Evolutionary conservation across 2,797 vertebrate genomes (phyloP).

Genomic region (Sebastes umbrosus): DNA sequence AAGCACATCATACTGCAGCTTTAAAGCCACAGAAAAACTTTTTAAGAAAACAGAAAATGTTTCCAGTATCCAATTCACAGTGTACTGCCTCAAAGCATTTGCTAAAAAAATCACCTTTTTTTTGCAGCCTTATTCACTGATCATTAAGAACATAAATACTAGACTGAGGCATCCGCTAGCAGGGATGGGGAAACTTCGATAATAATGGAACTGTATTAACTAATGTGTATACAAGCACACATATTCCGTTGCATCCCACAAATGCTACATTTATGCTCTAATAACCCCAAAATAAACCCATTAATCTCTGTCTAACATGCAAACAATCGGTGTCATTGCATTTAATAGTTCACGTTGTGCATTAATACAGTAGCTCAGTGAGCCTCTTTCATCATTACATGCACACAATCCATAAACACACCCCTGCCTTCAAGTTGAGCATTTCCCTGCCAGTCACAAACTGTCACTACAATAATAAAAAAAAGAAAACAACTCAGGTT

Average conservation of each 20-base stretch:
- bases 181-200: background rate
- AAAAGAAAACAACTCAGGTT: conserved; percentile 16
- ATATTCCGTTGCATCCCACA: background rate
- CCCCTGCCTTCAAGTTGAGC: conserved; percentile 30
- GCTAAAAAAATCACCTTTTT: background rate
- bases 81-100: background rate
- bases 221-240: background rate
- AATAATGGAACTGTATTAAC: background rate
- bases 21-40: background rate
- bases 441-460: conserved; percentile 41
- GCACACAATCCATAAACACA: conserved; percentile 25
- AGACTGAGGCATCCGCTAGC: background rate
- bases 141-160: background rate
- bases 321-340: conserved; percentile 8
- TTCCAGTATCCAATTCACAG: background rate
- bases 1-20: background rate
- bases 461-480: conserved; percentile 16
- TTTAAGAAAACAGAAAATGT: background rate
- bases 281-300: conserved; percentile 34
- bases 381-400: conserved; percentile 4
- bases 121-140: background rate
- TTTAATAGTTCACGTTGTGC: conserved; percentile 19
- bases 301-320: conserved; percentile 23
- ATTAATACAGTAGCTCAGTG: conserved; percentile 13
- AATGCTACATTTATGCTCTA: background rate